These are phyloP conservation scores for Drosophila quasianomalipes DNA, from an alignment of 2,888 invertebrate species.

Conservation along the genomic window DNA sequence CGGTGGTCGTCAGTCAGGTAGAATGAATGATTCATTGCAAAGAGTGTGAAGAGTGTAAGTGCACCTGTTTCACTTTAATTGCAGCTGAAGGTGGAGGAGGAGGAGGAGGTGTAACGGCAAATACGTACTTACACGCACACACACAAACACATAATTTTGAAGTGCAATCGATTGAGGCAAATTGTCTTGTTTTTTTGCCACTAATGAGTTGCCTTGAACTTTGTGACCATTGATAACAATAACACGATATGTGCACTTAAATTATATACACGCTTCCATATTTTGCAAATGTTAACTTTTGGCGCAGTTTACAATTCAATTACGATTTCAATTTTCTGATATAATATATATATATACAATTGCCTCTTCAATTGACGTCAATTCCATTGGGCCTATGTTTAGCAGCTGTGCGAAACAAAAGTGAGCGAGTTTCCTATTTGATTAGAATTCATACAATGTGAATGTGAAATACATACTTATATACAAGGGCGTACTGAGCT, in stretches of 20 bases:
- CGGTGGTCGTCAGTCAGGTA: conserved; percentile 7
- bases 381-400: conserved; percentile 24
- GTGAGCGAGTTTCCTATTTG: conserved; percentile 54
- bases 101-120: not conserved
- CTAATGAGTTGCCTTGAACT: conserved; percentile 18
- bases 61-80: conserved; percentile 10
- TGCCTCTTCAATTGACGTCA: conserved; percentile 46
- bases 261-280: not conserved
- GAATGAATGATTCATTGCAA: conserved; percentile 26
- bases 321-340: not conserved
- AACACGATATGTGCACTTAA: not conserved
- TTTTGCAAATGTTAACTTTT: not conserved
- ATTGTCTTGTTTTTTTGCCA: conserved; percentile 1
- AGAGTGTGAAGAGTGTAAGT: not conserved
- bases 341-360: not conserved
- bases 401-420: conserved; percentile 23
- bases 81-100: not conserved
- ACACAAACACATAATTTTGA: not conserved
- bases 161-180: not conserved
- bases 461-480: not conserved
- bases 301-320: not conserved
- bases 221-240: conserved; percentile 6
- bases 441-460: conserved; percentile 26
- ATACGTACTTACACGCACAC: not conserved
- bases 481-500: not conserved